Evolutionary conservation across 1,140 invertebrate species (phyloP), one percentile per base, ranked within the genome.

Genomic region (Lepidotrigona ventralis): DNA sequence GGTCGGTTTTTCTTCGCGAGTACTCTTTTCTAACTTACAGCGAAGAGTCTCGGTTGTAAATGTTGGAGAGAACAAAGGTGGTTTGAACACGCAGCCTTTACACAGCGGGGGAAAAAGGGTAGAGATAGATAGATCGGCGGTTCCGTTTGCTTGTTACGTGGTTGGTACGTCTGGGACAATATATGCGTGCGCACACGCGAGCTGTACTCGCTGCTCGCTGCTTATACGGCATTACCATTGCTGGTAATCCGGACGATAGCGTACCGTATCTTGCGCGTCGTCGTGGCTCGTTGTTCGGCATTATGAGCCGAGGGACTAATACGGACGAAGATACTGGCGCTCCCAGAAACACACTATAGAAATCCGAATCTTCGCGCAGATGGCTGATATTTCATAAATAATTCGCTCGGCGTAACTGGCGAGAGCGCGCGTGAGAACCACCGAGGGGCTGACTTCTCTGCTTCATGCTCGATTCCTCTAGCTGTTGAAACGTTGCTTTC

Each of bases 211-310:
- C 29, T 19, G 33, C 51, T 53, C 79, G 69, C 86, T 81, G 69
- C 86, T 80, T 88, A 72, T 87, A 79, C 60, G 82, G 71, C 72
- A 83, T 83, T 83, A 79, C 70, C 85, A 72, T 85, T 76, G 68
- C 54, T 23, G 63, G 86, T 85, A 88, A 88, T 88, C 81, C 83
- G 51, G 56, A 71, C 76, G 87, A 78, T 88, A 85, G 81, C 73
- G 60, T 70, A 75, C 54, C 26, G 79, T 85, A 85, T 79, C 76
- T 88, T 76, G 68, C 73, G 76, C 72, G 6, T 54, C 53, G 54
- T 74, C 53, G 54, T 74, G 63, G 56, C 72, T 85, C 66, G 79
- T 84, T 66, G 75, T 54, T 81, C 79, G 53, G 56, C 79, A 77
- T 88, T 84, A 81, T 74, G 81, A 86, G 84, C 53, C 23, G 17